Evolutionary conservation across 2,797 vertebrate species (phyloP).

Genomic region (Diplodus sargus): DNA sequence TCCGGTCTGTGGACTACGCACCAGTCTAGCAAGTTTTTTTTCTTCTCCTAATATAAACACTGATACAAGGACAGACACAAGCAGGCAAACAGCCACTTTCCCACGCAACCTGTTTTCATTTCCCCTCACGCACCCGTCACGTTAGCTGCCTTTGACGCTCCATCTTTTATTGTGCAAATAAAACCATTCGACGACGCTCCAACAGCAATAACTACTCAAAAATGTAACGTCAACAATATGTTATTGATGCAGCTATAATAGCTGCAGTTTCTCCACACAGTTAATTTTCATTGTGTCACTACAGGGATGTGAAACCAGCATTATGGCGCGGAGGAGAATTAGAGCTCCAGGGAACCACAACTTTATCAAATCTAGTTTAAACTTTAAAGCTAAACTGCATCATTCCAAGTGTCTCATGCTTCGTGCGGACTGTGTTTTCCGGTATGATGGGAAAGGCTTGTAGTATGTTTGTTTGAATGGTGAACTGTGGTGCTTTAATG

Average conservation of each 20-base stretch:
- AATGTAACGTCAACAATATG: constrained; percentile 9
- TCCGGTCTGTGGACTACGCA: constrained; percentile 77
- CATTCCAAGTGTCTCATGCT: not conserved
- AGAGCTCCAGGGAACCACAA: not conserved
- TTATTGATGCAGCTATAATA: constrained; percentile 40
- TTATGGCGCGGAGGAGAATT: not conserved
- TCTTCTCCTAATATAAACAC: constrained; percentile 69
- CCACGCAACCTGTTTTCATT: constrained; percentile 72
- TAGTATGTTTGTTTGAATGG: constrained; percentile 73
- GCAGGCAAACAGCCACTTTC: constrained; percentile 31
- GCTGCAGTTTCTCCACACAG: constrained; percentile 19
- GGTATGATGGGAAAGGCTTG: constrained; percentile 25
- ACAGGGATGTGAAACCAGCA: constrained; percentile 14
- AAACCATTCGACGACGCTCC: constrained; percentile 40
- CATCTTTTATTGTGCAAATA: constrained; percentile 57
- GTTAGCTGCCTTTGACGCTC: constrained; percentile 26
- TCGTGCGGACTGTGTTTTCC: constrained; percentile 6
- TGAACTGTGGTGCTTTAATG: constrained; percentile 76
- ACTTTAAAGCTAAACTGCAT: not conserved
- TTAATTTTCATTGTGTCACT: constrained; percentile 32
- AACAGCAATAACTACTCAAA: constrained; percentile 44
- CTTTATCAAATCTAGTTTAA: not conserved
- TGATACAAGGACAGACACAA: constrained; percentile 67
- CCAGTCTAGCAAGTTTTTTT: constrained; percentile 78
- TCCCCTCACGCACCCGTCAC: constrained; percentile 39